Conservation (phyloP, 2,797 vertebrate species). For the Ctenopoma multispine region DNA sequence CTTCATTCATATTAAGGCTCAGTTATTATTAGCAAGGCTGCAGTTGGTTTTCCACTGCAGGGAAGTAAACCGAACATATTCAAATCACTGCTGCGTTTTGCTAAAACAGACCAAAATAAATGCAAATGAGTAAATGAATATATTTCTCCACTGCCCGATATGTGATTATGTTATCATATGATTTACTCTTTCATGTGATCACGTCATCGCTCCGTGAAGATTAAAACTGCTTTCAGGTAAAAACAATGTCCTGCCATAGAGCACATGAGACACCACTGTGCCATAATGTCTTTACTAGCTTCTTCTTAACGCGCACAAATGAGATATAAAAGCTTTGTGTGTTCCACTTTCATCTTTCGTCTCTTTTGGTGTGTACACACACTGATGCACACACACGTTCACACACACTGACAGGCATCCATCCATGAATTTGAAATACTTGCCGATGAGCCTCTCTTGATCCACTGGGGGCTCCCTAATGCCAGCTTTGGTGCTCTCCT, state of each 20-base stretch:
- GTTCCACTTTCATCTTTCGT: background rate
- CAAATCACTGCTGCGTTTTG: slow-evolving; percentile 42
- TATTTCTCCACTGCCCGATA: slow-evolving; percentile 2
- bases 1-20: slow-evolving; percentile 61
- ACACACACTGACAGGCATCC: slow-evolving; percentile 3
- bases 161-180: slow-evolving; percentile 5
- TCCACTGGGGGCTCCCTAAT: slow-evolving; percentile 69
- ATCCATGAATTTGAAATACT: slow-evolving; percentile 24
- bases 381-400: slow-evolving; percentile 8
- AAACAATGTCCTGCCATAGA: background rate
- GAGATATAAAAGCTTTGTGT: slow-evolving; percentile 42
- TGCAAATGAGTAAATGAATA: background rate
- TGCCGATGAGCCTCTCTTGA: slow-evolving; percentile 19
- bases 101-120: slow-evolving; percentile 17
- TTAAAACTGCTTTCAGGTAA: background rate
- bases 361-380: slow-evolving; percentile 3
- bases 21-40: slow-evolving; percentile 72
- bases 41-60: slow-evolving; percentile 50
- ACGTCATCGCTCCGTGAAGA: background rate
- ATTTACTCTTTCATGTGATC: background rate
- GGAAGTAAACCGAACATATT: slow-evolving; percentile 47
- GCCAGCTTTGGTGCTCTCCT: slow-evolving; percentile 48
- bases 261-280: too few relatives aligned
- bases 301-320: slow-evolving; percentile 34
- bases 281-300: background rate